phyloP scores from a whole-genome alignment of 92 coral and sea anemone genomes.

The Zoanthus sansibaricus region DNA sequence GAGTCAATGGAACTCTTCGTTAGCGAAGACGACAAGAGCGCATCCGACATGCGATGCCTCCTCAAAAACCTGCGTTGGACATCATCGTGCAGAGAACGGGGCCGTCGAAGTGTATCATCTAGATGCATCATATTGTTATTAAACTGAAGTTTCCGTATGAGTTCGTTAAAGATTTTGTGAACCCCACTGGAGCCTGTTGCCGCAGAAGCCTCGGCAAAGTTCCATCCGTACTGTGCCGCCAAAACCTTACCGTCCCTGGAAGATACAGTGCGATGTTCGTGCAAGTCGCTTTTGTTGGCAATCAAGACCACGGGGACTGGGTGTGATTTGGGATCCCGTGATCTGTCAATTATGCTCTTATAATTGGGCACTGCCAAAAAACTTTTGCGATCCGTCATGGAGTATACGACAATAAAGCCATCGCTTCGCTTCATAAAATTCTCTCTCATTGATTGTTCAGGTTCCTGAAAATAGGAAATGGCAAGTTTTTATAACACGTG shows the following conservation, averaged over 20 bases:
- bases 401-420: slow-evolving; percentile 80
- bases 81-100: background rate
- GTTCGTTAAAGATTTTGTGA: slow-evolving; percentile 64
- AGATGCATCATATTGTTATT: slow-evolving; percentile 47
- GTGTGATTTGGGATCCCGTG: slow-evolving; percentile 50
- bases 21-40: background rate
- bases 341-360: slow-evolving; percentile 69
- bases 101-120: slow-evolving; percentile 31
- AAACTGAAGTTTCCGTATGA: slow-evolving; percentile 69
- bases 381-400: slow-evolving; percentile 70
- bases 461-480: slow-evolving; percentile 29
- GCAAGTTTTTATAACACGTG: background rate
- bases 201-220: slow-evolving; percentile 80
- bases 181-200: slow-evolving; percentile 67
- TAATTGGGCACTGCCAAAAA: slow-evolving; percentile 72
- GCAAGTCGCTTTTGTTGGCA: slow-evolving; percentile 75
- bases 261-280: slow-evolving; percentile 72
- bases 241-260: slow-evolving; percentile 63
- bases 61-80: background rate
- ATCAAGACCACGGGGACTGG: slow-evolving; percentile 62
- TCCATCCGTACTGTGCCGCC: slow-evolving; percentile 79
- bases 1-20: slow-evolving; percentile 18
- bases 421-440: slow-evolving; percentile 69
- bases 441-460: slow-evolving; percentile 59
- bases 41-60: background rate